These are phyloP conservation scores for Mesorhabditis sp. DNA, from an alignment of 2,888 invertebrate genomes.

Conservation along the genomic window DNA sequence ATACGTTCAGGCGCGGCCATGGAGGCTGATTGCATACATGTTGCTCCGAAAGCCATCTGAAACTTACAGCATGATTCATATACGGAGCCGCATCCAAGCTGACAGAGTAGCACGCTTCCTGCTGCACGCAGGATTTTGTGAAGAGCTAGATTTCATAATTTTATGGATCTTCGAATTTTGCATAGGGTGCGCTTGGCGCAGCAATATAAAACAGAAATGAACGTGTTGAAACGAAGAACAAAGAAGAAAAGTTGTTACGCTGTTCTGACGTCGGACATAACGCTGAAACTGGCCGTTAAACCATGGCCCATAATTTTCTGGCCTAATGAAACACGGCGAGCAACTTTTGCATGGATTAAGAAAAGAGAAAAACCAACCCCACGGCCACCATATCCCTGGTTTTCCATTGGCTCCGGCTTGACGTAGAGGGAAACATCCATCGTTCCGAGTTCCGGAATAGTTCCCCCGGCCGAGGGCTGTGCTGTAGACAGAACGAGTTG, in stretches of 20 bases:
- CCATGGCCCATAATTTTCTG: no score
- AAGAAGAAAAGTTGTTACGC: no score
- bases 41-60: background rate
- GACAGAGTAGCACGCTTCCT: no score
- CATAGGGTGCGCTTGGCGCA: no score
- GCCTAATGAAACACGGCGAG: no score
- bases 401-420: constrained; percentile 21
- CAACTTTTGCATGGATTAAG: background rate
- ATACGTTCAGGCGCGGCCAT: background rate
- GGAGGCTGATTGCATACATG: background rate
- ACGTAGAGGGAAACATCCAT: constrained; percentile 40
- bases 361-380: constrained; percentile 3
- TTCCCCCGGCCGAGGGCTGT: constrained; percentile 43
- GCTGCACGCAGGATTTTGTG: no score
- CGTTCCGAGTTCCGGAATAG: constrained; percentile 46
- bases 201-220: no score
- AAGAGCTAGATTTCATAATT: no score
- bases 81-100: background rate
- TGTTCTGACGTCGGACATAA: no score
- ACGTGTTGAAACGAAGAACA: no score
- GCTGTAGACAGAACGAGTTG: constrained; percentile 43
- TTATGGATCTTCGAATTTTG: no score
- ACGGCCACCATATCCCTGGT: background rate
- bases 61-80: background rate
- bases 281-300: no score